phyloP scores from a whole-genome alignment of 2,797 vertebrate species.

The Squalus acanthias region DNA sequence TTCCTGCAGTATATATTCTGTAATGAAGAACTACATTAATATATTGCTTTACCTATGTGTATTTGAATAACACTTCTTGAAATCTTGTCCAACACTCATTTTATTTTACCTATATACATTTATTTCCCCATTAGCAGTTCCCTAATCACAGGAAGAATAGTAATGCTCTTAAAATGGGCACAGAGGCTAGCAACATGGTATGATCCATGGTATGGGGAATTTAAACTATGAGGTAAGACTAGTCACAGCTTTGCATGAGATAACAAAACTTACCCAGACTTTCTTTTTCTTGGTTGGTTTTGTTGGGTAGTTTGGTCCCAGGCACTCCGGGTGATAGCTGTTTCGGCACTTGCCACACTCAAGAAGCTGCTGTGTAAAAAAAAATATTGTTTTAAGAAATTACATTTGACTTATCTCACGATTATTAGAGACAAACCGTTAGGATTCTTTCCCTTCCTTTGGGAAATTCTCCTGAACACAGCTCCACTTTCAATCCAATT shows the following conservation, averaged over 20 bases:
- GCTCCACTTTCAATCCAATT: background rate
- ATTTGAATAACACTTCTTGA: background rate
- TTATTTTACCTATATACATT: background rate
- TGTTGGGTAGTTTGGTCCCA: slow-evolving; percentile 96
- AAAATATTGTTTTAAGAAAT: background rate
- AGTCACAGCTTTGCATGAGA: background rate
- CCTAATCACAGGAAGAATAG: background rate
- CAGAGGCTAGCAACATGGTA: background rate
- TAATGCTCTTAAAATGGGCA: background rate
- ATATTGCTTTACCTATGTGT: background rate
- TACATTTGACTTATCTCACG: background rate
- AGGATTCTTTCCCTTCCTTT: background rate
- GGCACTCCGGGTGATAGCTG: slow-evolving; percentile 99
- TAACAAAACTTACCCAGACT: slow-evolving; percentile 76
- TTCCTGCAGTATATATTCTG: background rate
- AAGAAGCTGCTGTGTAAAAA: slow-evolving; percentile 72
- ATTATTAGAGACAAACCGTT: background rate
- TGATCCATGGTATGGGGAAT: background rate
- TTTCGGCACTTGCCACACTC: slow-evolving; percentile 99
- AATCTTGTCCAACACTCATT: background rate
- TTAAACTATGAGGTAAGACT: background rate
- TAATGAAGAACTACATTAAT: background rate
- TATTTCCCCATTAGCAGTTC: background rate
- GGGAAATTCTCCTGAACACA: background rate
- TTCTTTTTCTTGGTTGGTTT: slow-evolving; percentile 97